Percentiles rank a stretch among this genome's conserved stretches.
phyloP scores from a whole-genome alignment of 2,113 vertebrate genomes.

The Scopus umbretta region DNA sequence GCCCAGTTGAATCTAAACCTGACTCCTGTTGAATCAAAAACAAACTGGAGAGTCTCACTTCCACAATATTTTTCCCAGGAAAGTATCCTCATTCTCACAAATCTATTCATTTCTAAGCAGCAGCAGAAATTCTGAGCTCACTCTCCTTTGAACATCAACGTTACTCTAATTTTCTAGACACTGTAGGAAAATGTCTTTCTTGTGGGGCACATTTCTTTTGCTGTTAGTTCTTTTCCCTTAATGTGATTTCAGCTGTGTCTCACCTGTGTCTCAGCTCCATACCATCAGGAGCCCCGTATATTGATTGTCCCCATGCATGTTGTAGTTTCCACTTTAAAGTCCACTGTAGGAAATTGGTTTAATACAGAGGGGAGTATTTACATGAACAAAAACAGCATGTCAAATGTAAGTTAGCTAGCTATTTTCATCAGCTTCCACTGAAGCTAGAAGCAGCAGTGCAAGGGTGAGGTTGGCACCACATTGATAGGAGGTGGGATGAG shows the following conservation, averaged over 20 bases:
- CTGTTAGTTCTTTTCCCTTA: background rate
- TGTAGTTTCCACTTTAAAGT: background rate
- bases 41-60: background rate
- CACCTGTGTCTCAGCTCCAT: background rate
- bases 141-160: background rate
- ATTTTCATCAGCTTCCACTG: background rate
- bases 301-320: background rate
- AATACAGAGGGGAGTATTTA: background rate
- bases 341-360: background rate
- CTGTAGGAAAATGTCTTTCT: background rate
- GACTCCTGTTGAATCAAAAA: background rate
- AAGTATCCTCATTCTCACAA: background rate
- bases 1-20: background rate
- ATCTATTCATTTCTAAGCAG: background rate
- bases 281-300: background rate
- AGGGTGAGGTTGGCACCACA: background rate
- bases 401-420: background rate
- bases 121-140: background rate
- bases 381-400: background rate
- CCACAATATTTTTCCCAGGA: background rate
- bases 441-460: background rate
- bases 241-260: background rate
- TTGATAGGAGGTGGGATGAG: background rate
- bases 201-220: background rate
- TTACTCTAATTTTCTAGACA: background rate